These are phyloP conservation scores for Leiothrix lutea DNA, from an alignment of 2,113 vertebrate genomes.

Conservation along the genomic window DNA sequence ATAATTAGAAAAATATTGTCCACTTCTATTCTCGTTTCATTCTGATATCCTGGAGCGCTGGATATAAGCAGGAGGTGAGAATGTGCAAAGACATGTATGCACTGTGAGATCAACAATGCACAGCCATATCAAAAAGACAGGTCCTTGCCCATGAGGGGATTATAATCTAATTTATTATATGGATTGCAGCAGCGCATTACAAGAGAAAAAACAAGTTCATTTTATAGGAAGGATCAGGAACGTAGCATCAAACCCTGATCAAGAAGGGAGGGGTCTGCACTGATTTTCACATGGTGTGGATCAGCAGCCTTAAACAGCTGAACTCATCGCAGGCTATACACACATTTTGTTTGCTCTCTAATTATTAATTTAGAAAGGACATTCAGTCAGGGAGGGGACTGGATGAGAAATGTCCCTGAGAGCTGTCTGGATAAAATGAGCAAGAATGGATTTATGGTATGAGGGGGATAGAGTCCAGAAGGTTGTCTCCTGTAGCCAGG, in stretches of 20 bases:
- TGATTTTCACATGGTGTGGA: not conserved
- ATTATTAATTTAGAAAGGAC: slow-evolving; percentile 54
- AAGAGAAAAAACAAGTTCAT: not conserved
- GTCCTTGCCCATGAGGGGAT: slow-evolving; percentile 26
- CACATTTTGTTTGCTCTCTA: slow-evolving; percentile 33
- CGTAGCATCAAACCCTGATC: not conserved
- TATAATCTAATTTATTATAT: slow-evolving; percentile 47
- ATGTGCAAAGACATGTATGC: not conserved
- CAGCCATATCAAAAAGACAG: slow-evolving; percentile 35
- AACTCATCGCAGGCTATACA: not conserved
- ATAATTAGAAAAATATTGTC: slow-evolving; percentile 30
- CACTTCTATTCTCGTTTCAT: not conserved
- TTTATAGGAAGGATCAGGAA: not conserved
- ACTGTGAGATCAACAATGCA: not conserved
- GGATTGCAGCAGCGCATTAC: not conserved
- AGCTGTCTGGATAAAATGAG: not conserved
- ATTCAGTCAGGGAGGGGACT: not conserved
- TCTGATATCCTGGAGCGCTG: not conserved
- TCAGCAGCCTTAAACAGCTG: not conserved
- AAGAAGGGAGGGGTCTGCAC: not conserved
- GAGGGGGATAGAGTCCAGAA: not conserved
- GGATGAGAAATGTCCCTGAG: not conserved
- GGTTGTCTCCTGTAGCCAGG: not conserved
- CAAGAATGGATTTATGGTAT: not conserved
- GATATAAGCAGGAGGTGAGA: not conserved